Percentiles rank a stretch among this genome's conserved stretches.
phyloP scores from a whole-genome alignment of 2,888 invertebrate genomes.

The Stratiomys singularior region DNA sequence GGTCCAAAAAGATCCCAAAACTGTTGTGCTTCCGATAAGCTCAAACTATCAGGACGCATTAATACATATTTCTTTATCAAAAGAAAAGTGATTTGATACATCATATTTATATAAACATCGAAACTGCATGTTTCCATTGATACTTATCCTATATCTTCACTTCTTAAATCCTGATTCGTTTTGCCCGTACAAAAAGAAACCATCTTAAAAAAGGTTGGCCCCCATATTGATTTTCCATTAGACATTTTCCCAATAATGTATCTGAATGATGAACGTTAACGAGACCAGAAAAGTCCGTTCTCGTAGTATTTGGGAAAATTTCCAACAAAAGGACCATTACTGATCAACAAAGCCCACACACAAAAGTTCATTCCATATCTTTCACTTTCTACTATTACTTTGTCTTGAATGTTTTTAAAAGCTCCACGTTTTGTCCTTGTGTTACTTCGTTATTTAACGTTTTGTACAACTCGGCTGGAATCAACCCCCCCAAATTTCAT shows the following conservation, averaged over 20 bases:
- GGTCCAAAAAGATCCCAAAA: no score
- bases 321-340: slow-evolving; percentile 2
- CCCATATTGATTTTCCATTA: background rate
- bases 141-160: no score
- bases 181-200: no score
- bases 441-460: background rate
- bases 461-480: no score
- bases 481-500: no score
- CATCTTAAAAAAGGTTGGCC: background rate
- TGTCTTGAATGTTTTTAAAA: background rate
- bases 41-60: no score
- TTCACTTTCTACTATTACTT: background rate
- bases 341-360: background rate
- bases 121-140: no score
- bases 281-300: background rate
- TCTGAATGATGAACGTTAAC: background rate
- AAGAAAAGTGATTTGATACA: no score
- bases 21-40: no score
- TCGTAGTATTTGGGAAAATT: background rate
- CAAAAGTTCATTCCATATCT: background rate
- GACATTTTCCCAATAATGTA: background rate
- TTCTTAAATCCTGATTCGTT: background rate
- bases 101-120: no score
- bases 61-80: no score
- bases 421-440: slow-evolving; percentile 11